Evolutionary conservation across 2,113 vertebrate genomes (phyloP).

Genomic region (Chaetorhynchus papuensis): DNA sequence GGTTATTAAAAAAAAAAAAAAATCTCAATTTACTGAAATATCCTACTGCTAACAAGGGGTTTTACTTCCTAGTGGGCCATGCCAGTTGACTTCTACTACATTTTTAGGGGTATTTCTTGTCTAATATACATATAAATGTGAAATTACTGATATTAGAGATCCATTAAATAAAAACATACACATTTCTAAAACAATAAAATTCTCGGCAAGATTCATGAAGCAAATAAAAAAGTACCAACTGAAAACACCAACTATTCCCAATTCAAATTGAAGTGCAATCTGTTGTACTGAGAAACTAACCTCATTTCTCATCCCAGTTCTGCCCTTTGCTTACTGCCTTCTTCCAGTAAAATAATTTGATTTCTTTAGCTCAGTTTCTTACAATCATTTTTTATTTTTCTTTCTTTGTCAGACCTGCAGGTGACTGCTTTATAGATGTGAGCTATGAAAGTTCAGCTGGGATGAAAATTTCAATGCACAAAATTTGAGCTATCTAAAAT

Average conservation of each 20-base stretch:
- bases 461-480: neutral
- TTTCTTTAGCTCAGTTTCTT: neutral
- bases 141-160: neutral
- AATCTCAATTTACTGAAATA: neutral
- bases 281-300: neutral
- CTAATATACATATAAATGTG: neutral
- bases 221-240: neutral
- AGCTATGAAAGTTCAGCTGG: neutral
- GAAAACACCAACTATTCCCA: neutral
- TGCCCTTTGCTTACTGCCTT: neutral
- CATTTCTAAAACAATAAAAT: neutral
- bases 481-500: neutral
- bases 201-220: neutral
- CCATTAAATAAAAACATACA: neutral
- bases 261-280: neutral
- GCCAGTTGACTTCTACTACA: neutral
- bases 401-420: neutral
- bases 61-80: neutral
- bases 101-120: neutral
- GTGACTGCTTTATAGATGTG: neutral
- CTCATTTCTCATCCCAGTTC: neutral
- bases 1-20: neutral
- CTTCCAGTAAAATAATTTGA: neutral
- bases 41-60: accelerated
- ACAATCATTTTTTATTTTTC: neutral